Evolutionary conservation across 2,888 invertebrate species (phyloP).

Genomic region (Zygothrica quintamaculata): DNA sequence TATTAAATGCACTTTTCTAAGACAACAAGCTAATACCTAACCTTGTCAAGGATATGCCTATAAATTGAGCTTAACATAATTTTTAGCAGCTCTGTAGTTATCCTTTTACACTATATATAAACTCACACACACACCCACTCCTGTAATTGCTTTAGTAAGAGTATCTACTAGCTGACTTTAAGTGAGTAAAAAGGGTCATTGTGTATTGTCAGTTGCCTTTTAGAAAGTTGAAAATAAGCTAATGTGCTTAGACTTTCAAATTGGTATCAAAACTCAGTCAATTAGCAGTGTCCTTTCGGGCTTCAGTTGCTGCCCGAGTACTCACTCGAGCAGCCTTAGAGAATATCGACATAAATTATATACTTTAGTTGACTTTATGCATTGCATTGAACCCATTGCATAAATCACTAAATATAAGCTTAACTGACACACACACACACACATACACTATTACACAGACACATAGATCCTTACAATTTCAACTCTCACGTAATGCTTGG

Average conservation of each 20-base stretch:
- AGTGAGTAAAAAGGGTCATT: slow-evolving; percentile 26
- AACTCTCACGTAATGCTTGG: slow-evolving; percentile 62
- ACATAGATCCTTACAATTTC: slow-evolving; percentile 32
- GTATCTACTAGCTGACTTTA: slow-evolving; percentile 16
- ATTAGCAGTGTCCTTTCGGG: slow-evolving; percentile 46
- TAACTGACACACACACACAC: slow-evolving; percentile 26
- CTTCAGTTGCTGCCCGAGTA: background rate
- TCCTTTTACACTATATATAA: too few species aligned
- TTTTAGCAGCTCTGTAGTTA: background rate
- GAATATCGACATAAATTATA: slow-evolving; percentile 72
- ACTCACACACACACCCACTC: too few species aligned
- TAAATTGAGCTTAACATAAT: background rate
- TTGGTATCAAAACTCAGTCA: slow-evolving; percentile 57
- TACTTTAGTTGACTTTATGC: slow-evolving; percentile 75
- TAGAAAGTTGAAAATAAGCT: slow-evolving; percentile 39
- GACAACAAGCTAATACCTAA: too few species aligned
- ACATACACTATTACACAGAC: slow-evolving; percentile 8
- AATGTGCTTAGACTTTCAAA: slow-evolving; percentile 57
- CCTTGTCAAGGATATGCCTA: too few species aligned
- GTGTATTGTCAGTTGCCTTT: slow-evolving; percentile 18
- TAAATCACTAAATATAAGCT: slow-evolving; percentile 66
- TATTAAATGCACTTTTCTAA: slow-evolving; percentile 1
- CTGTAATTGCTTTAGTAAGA: too few species aligned
- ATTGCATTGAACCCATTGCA: slow-evolving; percentile 75
- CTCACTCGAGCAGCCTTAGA: slow-evolving; percentile 30